Percentiles rank a stretch among this genome's conserved stretches.
These are phyloP conservation scores for Alentia gelatinosa DNA, from an alignment of 2,888 invertebrate species.

Conservation along the genomic window DNA sequence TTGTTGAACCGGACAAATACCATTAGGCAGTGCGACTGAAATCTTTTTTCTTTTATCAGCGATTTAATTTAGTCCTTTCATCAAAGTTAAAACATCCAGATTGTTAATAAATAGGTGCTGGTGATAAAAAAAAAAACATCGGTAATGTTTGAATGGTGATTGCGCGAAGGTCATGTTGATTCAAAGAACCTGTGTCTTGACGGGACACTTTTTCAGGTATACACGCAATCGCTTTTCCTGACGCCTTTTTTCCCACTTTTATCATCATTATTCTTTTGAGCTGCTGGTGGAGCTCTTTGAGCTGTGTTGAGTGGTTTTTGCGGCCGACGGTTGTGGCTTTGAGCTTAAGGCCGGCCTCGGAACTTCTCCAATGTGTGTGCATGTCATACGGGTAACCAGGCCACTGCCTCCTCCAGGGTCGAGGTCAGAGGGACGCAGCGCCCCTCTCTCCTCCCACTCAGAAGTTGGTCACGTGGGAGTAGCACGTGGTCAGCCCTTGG, in stretches of 20 bases:
- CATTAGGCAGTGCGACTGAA: background rate
- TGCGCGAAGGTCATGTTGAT: slow-evolving; percentile 14
- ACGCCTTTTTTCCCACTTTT: too few relatives aligned
- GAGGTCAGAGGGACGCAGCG: background rate
- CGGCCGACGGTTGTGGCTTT: too few relatives aligned
- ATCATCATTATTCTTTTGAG: too few relatives aligned
- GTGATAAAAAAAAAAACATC: background rate
- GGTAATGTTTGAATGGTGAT: slow-evolving; percentile 9
- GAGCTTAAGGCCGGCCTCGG: too few relatives aligned
- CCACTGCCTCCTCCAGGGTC: background rate
- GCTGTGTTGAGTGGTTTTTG: too few relatives aligned
- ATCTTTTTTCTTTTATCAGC: background rate
- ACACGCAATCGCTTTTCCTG: too few relatives aligned
- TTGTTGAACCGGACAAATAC: background rate
- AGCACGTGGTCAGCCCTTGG: background rate
- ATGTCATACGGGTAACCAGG: background rate
- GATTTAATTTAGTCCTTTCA: background rate
- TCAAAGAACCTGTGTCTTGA: background rate
- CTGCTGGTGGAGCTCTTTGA: too few relatives aligned
- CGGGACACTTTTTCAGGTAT: too few relatives aligned
- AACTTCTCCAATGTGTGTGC: too few relatives aligned
- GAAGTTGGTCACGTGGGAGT: background rate
- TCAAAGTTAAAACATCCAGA: background rate
- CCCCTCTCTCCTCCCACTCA: too few relatives aligned
- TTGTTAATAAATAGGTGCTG: background rate